Base-by-base conservation (phyloP, 2,888 invertebrate genomes). In the Agrochola lota region DNA sequence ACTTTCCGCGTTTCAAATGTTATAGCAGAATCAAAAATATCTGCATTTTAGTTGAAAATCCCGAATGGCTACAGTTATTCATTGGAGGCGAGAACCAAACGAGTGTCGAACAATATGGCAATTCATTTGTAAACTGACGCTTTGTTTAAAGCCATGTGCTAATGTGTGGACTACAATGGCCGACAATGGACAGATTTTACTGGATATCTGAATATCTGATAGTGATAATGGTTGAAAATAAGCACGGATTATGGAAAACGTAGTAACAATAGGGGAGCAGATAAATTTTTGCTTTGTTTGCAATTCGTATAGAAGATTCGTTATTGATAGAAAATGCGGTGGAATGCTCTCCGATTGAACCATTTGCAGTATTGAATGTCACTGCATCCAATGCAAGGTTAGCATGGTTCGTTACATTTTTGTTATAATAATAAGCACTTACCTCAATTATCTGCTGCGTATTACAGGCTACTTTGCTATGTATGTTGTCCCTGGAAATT, bases 61-160 rank as follows among this genome's bases (percentile, higher is more conserved):
- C 74, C 62, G 74, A 71, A 72, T 63, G 63, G 70, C 26, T 62
- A 67, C 63, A 63, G 60, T 66, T 70, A 85, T 63, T 68, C 85
- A 79, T 71, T 60, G 69, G 52, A 59, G 52, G 59, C 59, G 68
- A 64, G 67, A 52, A 62, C 66, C 60, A 35, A 74, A 64, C 84
- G 79, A 52, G 69, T 76, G 70, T 69, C 84, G 84, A 68, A 87
- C 84, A 83, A 88, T 88, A 86, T 73, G 81, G 78, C 77, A 83
- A 90, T 82, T 89, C 84, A 80, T 76, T 89, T 88, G 87, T 85
- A 77, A 85, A 81, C 72, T 72, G 81, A 87, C 57, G 79, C 82
- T 83, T 88, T 88, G 85, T 89, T 85, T 82, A 66, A 69, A 73
- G 35, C 70, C 84, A 81, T 49, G 66, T 74, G 66, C 81, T 86